phyloP scores from a whole-genome alignment of 2,888 invertebrate species.

The Lasioglossum vierecki region DNA sequence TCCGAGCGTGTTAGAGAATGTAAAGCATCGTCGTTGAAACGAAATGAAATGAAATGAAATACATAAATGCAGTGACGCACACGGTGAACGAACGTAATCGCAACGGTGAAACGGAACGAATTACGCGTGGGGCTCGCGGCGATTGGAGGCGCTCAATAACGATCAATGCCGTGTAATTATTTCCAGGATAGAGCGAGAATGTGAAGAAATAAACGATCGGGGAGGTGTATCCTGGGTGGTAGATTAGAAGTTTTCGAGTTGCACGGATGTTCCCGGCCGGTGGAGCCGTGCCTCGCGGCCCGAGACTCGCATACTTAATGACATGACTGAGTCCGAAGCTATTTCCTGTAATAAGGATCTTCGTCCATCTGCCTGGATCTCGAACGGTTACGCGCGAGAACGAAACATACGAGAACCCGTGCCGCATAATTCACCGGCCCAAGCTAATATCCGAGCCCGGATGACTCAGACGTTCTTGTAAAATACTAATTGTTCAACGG shows the following conservation, averaged over 20 bases:
- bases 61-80: constrained; percentile 14
- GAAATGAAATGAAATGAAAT: constrained; percentile 2
- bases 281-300: constrained; percentile 51
- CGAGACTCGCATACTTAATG: constrained; percentile 70
- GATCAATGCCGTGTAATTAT: constrained; percentile 53
- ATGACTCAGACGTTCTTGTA: constrained; percentile 16
- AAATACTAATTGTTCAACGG: constrained; percentile 32
- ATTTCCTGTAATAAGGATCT: constrained; percentile 74
- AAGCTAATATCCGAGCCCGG: constrained; percentile 28
- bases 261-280: constrained; percentile 49
- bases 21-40: background rate
- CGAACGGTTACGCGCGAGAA: constrained; percentile 31
- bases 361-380: constrained; percentile 55
- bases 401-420: constrained; percentile 25
- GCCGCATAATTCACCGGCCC: constrained; percentile 47
- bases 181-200: constrained; percentile 47
- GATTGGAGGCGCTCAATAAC: constrained; percentile 43
- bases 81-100: background rate
- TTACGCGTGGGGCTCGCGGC: constrained; percentile 2
- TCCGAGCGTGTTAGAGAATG: background rate
- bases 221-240: constrained; percentile 46
- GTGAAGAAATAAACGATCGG: constrained; percentile 45
- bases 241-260: constrained; percentile 67
- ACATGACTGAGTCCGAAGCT: constrained; percentile 62
- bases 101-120: constrained; percentile 26